Evolutionary conservation across 2,113 vertebrate genomes (phyloP), one percentile per base, ranked within the genome.

Genomic region (Zeus faber): DNA sequence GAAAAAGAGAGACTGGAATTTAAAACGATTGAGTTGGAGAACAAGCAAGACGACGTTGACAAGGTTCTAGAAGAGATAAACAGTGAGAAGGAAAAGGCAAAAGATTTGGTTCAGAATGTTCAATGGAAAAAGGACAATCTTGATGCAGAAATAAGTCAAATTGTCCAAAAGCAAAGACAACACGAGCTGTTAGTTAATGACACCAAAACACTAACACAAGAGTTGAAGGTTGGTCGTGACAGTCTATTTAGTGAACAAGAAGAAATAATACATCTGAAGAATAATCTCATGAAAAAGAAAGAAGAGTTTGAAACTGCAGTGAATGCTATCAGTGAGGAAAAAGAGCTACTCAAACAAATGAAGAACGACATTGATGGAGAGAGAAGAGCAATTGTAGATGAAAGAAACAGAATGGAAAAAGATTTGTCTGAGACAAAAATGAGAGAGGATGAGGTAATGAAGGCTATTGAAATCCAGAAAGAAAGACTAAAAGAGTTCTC

Each of bases 251-350:
- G 2, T 20, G 54, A 73, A 48, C 66, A 25, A 27, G 1, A 65
- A 35, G 61, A 63, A 2, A 2, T 76, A 6, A 29, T 76, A 4
- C 0, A 6, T 7, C 11, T 55, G 3, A 72, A 14, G 31, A 55
- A 27, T 1, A 2, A 54, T 20, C 7, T 72, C 6, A 58, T 44
- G 6, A 14, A 39, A 5, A 26, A 43, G 18, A 58, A 43, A 33
- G 18, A 74, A 43, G 61, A 71, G 6, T 2, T 48, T 1, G 35
- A 65, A 25, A 26, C 18, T 8, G 10, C 41, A 1, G 54, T 47
- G 27, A 47, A 50, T 0, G 53, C 2, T n/a, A 33, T 72, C 9
- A 22, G 2, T 14, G 29, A 5, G 29, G 65, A 76, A 1, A 65
- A 31, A 58, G 23, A 23, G 39, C 20, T 58, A 6, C 17, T 78